phyloP scores from a whole-genome alignment of 1,140 invertebrate genomes.

The Eupristina koningsbergeri region DNA sequence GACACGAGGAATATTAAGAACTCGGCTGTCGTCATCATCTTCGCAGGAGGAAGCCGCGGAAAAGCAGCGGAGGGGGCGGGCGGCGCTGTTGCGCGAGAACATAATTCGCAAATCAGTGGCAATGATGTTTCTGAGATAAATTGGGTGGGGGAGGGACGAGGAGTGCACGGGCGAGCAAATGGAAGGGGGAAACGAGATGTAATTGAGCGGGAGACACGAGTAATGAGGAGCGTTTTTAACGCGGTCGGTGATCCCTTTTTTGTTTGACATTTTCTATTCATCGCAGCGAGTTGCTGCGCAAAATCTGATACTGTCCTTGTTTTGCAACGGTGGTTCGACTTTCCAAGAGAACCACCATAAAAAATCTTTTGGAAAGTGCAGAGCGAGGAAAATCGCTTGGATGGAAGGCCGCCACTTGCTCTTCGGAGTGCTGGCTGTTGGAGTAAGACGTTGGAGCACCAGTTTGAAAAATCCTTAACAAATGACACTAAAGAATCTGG shows the following conservation, averaged over 20 bases:
- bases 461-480: not conserved
- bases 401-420: not conserved
- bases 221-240: not conserved
- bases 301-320: not conserved
- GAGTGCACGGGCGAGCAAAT: not conserved
- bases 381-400: not conserved
- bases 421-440: not conserved
- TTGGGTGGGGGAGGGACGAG: not conserved
- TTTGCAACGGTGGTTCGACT: not conserved
- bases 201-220: conserved; percentile 1
- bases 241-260: conserved; percentile 23
- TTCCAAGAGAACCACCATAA: not conserved
- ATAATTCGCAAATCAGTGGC: conserved; percentile 40
- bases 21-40: not conserved
- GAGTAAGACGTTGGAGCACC: too few relatives aligned
- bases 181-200: not conserved
- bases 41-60: not conserved
- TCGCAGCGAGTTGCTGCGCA: not conserved
- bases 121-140: not conserved
- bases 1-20: conserved; percentile 22
- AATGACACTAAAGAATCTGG: not conserved
- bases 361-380: not conserved
- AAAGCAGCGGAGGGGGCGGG: not conserved
- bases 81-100: conserved; percentile 15
- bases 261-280: not conserved